These are phyloP conservation scores for Leucophenga varia DNA, from an alignment of 1,140 invertebrate genomes.

Conservation along the genomic window DNA sequence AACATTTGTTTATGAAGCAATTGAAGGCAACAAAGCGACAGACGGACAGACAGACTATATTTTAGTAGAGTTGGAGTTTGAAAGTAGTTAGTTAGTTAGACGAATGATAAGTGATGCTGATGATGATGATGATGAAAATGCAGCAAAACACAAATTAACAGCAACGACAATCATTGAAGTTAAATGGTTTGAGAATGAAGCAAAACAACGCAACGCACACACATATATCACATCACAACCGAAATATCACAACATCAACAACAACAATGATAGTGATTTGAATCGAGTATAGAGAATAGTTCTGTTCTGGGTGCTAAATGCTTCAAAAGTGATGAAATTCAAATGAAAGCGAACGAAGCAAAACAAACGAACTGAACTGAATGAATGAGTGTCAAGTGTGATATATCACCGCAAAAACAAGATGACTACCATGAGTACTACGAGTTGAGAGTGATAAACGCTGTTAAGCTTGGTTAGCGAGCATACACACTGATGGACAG, in stretches of 20 bases:
- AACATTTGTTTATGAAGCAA: conserved; percentile 44
- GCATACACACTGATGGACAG: conserved; percentile 16
- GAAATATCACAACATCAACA: neutral
- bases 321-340: conserved; percentile 43
- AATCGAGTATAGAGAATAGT: conserved; percentile 12
- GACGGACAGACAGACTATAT: too few species aligned
- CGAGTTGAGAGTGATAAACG: conserved; percentile 49
- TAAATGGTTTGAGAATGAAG: conserved; percentile 27
- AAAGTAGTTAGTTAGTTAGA: too few species aligned
- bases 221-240: neutral
- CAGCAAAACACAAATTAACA: conserved; percentile 22
- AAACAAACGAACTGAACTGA: conserved; percentile 32
- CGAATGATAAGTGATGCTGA: too few species aligned
- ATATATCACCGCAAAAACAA: conserved; percentile 55
- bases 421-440: conserved; percentile 54
- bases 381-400: conserved; percentile 56
- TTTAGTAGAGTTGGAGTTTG: too few species aligned
- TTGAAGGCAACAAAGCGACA: conserved; percentile 30
- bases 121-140: too few species aligned
- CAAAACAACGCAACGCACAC: conserved; percentile 4
- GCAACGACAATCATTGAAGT: conserved; percentile 10
- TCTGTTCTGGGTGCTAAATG: conserved; percentile 3
- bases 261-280: neutral
- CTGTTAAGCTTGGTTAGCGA: conserved; percentile 47
- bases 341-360: conserved; percentile 25